Base-by-base conservation (phyloP, 2,888 invertebrate species). In the Resseliella maxima region DNA sequence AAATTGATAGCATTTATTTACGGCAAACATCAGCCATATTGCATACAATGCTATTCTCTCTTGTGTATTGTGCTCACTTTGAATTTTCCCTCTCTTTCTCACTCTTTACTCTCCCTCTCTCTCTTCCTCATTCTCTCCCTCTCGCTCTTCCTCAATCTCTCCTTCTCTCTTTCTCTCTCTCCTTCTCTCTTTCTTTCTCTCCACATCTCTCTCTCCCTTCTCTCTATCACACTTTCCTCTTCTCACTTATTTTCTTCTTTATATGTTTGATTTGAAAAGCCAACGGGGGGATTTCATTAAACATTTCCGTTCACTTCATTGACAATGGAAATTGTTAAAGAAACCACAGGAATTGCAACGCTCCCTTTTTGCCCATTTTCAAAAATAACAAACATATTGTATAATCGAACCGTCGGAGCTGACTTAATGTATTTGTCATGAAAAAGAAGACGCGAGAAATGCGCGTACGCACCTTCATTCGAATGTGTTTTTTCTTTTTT, bases 211-310 rank as follows among this genome's bases (percentile, higher is more conserved):
- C n/a, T n/a, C n/a, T n/a, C n/a, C n/a, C n/a, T 41, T 12, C 41
- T 41, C 41, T 41, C 5, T 41, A 5, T 41, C 5, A 8, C 41
- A 8, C 41, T 41, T 18, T 50, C 46, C 18, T 50, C 18, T 18
- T 50, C 18, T 50, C 15, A 50, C 18, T 50, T 18, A 18, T 18
- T 15, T 2, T 15, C 46, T 50, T 18, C 18, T 15, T 50, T 50
- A 2, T 18, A 15, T 18, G 8, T 50, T 8, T 59, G n/a, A 3
- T n/a, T 10, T 24, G 3, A 59, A 50, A 50, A 59, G n/a, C 10
- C 59, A 59, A 59, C 24, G 59, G 59, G 2, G 59, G 24, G 59
- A 59, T 59, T 59, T 59, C 59, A 59, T 59, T 59, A 59, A 59
- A 59, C 59, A 24, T 59, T 59, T 59, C 59, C 59, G 59, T 24